A percentile compares a stretch with the other conserved stretches of the same genome.
phyloP scores from a whole-genome alignment of 2,113 vertebrate species.

The Connochaetes taurinus region DNA sequence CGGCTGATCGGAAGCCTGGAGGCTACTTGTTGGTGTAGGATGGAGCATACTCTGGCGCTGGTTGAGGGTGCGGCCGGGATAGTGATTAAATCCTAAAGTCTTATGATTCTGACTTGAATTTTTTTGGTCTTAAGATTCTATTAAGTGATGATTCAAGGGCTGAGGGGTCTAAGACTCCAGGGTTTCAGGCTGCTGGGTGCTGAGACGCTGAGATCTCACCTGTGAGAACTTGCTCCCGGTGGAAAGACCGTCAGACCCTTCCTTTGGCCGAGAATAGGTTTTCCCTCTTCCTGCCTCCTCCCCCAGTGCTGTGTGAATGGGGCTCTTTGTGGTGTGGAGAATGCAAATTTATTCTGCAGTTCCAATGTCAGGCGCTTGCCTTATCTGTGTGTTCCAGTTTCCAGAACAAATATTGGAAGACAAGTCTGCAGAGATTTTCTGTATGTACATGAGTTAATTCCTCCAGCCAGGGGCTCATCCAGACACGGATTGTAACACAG shows the following conservation, averaged over 20 bases:
- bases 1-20: neutral
- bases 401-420: constrained; percentile 70
- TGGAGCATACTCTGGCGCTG: neutral
- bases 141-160: neutral
- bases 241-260: neutral
- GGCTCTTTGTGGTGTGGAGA: constrained; percentile 9
- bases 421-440: constrained; percentile 60
- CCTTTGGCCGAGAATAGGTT: neutral
- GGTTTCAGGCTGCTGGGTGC: neutral
- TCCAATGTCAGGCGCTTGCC: neutral
- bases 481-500: constrained; percentile 34
- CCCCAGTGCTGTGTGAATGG: neutral
- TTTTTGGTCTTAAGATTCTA: neutral
- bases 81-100: neutral
- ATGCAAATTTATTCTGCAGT: constrained; percentile 58
- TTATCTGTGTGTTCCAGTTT: constrained; percentile 65
- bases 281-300: neutral
- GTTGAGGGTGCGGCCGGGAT: neutral
- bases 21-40: neutral
- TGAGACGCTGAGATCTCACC: neutral
- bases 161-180: neutral
- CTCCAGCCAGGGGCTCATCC: constrained; percentile 42
- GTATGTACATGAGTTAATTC: neutral
- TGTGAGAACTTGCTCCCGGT: neutral
- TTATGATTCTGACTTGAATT: neutral